Percentiles rank a stretch among this genome's conserved stretches.
Evolutionary conservation across 2,888 invertebrate species (phyloP).

Genomic region (Polyommatus icarus): DNA sequence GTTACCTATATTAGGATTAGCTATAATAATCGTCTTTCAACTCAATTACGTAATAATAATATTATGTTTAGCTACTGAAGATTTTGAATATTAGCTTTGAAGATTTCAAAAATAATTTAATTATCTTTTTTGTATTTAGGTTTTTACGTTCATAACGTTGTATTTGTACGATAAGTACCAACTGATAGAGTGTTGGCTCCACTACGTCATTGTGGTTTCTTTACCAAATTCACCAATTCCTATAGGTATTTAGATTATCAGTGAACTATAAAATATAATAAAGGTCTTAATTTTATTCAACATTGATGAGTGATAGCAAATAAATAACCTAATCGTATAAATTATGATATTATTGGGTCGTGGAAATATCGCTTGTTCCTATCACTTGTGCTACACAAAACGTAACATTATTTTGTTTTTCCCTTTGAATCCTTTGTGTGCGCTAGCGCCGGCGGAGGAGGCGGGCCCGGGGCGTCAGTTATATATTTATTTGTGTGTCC

Average conservation of each 20-base stretch:
- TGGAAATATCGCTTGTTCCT: conserved; percentile 37
- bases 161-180: too few relatives aligned
- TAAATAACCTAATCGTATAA: too few relatives aligned
- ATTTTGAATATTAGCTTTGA: background rate
- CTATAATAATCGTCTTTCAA: background rate
- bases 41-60: background rate
- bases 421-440: conserved; percentile 74
- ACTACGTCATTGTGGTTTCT: too few relatives aligned
- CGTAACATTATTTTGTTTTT: conserved; percentile 67
- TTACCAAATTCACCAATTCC: too few relatives aligned
- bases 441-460: conserved; percentile 70
- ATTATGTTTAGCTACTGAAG: background rate
- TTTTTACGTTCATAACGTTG: too few relatives aligned
- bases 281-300: too few relatives aligned
- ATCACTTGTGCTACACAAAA: conserved; percentile 47
- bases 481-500: conserved; percentile 79
- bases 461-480: conserved; percentile 57
- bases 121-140: too few relatives aligned
- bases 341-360: too few relatives aligned
- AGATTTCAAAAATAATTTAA: background rate
- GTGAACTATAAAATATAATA: too few relatives aligned
- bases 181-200: too few relatives aligned
- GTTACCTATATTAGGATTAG: background rate
- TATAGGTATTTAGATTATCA: too few relatives aligned
- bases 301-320: too few relatives aligned